These are phyloP conservation scores for Trissolcus brochymenae DNA, from an alignment of 2,888 invertebrate genomes.

Conservation along the genomic window DNA sequence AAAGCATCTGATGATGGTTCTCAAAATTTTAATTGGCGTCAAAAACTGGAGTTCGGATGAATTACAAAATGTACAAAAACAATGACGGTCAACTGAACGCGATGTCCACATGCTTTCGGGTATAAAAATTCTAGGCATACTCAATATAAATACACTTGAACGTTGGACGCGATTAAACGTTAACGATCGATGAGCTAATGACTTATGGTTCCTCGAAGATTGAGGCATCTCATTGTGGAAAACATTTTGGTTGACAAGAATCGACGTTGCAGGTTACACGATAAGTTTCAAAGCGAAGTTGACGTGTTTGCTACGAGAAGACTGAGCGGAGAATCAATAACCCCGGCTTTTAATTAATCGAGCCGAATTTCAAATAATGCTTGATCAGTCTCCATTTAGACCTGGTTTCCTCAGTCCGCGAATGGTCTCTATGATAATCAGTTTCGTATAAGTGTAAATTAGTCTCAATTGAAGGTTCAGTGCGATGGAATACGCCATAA, in stretches of 20 bases:
- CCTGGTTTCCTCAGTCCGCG: not conserved
- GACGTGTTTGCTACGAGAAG: not conserved
- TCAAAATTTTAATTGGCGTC: not conserved
- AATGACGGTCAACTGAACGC: slow-evolving; percentile 18
- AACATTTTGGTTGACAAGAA: slow-evolving; percentile 29
- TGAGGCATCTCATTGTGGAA: slow-evolving; percentile 6
- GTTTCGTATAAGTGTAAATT: not conserved
- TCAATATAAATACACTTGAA: slow-evolving; percentile 39
- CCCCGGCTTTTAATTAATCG: not conserved
- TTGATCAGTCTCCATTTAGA: slow-evolving; percentile 7
- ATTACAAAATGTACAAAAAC: slow-evolving; percentile 36
- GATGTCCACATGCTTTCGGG: slow-evolving; percentile 28
- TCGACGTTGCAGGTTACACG: slow-evolving; percentile 5
- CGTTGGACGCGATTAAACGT: slow-evolving; percentile 15
- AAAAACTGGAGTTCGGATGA: not conserved
- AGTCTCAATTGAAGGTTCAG: too few relatives aligned
- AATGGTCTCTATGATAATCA: not conserved
- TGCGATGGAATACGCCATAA: too few relatives aligned
- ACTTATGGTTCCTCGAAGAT: not conserved
- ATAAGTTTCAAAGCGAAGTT: not conserved
- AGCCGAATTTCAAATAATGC: slow-evolving; percentile 1
- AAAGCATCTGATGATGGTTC: not conserved
- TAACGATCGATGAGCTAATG: not conserved
- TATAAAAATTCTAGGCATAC: slow-evolving; percentile 45
- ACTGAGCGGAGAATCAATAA: not conserved